Evolutionary conservation across 2,797 vertebrate species (phyloP), one percentile per base, ranked within the genome.

Genomic region (Taeniopygia guttata): DNA sequence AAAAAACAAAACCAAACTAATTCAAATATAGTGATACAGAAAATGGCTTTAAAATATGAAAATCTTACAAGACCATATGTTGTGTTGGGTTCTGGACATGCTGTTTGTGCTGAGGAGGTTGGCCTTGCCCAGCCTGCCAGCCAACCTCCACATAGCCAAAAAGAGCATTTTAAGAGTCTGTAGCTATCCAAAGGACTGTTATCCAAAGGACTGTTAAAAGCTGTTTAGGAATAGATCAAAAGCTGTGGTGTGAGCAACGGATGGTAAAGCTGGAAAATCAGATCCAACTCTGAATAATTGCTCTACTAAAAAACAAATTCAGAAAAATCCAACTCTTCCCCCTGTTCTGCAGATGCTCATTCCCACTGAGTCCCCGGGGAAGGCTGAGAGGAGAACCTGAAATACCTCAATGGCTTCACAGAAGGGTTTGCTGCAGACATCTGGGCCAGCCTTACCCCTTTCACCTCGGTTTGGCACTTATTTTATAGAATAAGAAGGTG

Each of bases 391-490:
- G 2, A 89, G 48, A 54, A 73, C 45, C 51, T 75, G 59, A 26
- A 77, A 51, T 81, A 86, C 85, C 78, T 86, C 83, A 72, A 1
- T 58, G 34, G 67, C 73, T 94, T 52, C 66, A 84, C 36, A 59
- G 38, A 86, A 87, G 62, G 22, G 34, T 79, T 76, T 92, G 62
- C 62, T 87, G 1, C 40, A 38, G 75, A 72, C 49, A 72, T 48
- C 54, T 48, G 73, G 69, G 42, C 22, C 26, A 88, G 30, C 64
- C 68, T 87, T 52, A 19, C 52, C 79, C 72, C 56, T 81, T 66
- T 75, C 74, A 66, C 56, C 76, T 83, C 10, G 0, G 81, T 93
- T 93, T 52, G 75, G 92, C 76, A 83, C 94, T 93, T 96, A 97
- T 17, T 15, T 30, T 59, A 67, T 70, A 43, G 23, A 78, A 63